Conservation (phyloP, 1,140 invertebrate species). For the Heliconius himera region DNA sequence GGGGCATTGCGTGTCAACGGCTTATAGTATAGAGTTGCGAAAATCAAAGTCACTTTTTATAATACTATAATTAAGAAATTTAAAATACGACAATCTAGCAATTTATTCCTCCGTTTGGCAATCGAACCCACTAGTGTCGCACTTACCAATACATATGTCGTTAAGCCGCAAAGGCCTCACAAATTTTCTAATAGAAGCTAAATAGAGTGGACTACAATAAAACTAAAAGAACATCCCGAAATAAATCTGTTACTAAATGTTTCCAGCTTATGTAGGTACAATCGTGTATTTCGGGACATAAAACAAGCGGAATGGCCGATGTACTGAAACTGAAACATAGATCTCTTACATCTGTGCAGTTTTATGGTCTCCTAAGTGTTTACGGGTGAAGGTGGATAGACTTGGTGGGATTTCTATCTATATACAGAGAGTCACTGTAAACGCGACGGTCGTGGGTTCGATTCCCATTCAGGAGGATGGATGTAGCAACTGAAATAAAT, state of each 20-base stretch:
- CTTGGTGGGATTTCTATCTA: neutral
- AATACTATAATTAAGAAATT: too few relatives aligned
- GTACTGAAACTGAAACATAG: slow-evolving; percentile 3
- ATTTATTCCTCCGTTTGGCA: too few relatives aligned
- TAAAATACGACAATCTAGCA: too few relatives aligned
- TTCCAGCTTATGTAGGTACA: slow-evolving; percentile 7
- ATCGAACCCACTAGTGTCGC: too few relatives aligned
- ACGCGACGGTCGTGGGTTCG: too few relatives aligned
- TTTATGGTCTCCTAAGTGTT: slow-evolving; percentile 14
- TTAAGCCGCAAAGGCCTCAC: too few relatives aligned
- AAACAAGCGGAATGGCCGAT: slow-evolving; percentile 18
- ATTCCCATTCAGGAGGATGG: too few relatives aligned
- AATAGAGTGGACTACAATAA: neutral
- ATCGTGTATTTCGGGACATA: slow-evolving; percentile 13
- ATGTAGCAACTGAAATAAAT: too few relatives aligned
- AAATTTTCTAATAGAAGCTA: neutral
- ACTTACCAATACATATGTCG: too few relatives aligned
- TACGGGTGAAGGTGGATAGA: slow-evolving; percentile 3
- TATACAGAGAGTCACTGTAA: neutral
- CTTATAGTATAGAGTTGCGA: too few relatives aligned
- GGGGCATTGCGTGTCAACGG: too few relatives aligned
- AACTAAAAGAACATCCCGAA: neutral
- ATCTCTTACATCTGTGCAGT: slow-evolving; percentile 13
- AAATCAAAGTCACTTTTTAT: too few relatives aligned
- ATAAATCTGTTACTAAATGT: slow-evolving; percentile 16